Evolutionary conservation across 2,888 invertebrate species (phyloP).

Genomic region (Thalpophila matura): DNA sequence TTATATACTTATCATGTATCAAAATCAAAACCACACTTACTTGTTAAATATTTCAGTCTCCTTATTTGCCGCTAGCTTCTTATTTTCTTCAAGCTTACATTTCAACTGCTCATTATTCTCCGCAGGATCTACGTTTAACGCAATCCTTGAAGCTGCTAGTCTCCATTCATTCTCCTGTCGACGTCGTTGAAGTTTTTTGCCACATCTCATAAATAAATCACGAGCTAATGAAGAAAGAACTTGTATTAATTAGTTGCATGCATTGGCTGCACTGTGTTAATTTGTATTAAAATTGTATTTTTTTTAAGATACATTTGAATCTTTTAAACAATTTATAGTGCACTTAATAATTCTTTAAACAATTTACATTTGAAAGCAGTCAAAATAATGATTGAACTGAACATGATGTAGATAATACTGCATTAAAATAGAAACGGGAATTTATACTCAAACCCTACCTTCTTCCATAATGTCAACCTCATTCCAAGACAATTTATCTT

Average conservation of each 20-base stretch:
- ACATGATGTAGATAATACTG: too few species aligned
- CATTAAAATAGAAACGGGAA: too few species aligned
- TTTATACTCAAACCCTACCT: slow-evolving; percentile 76
- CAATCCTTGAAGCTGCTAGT: slow-evolving; percentile 89
- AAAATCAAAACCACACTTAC: slow-evolving; percentile 74
- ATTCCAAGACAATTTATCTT: slow-evolving; percentile 83
- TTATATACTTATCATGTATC: too few species aligned
- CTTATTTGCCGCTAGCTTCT: slow-evolving; percentile 84
- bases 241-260: slow-evolving; percentile 3
- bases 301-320: too few species aligned
- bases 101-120: slow-evolving; percentile 87
- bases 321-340: too few species aligned
- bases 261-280: not conserved
- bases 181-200: slow-evolving; percentile 91
- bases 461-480: slow-evolving; percentile 86
- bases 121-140: slow-evolving; percentile 91
- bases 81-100: slow-evolving; percentile 91
- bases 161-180: slow-evolving; percentile 92
- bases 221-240: slow-evolving; percentile 81
- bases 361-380: too few species aligned
- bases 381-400: too few species aligned
- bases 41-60: slow-evolving; percentile 90
- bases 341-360: too few species aligned
- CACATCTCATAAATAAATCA: slow-evolving; percentile 92
- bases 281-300: not conserved